phyloP scores from a whole-genome alignment of 2,113 vertebrate genomes.

The Fregetta grallaria region DNA sequence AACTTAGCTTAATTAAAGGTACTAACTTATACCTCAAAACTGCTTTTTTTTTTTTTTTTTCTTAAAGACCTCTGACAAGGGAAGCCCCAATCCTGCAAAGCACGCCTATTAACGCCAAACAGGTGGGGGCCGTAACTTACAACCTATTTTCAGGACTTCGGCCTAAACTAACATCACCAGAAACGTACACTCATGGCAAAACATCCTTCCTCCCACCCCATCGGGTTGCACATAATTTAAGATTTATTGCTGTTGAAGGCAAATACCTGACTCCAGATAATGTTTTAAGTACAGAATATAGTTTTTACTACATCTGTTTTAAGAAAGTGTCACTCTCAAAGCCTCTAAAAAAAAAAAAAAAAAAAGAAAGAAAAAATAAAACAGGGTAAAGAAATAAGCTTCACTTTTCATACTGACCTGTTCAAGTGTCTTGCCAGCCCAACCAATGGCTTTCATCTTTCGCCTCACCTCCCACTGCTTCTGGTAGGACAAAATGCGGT shows the following conservation, averaged over 20 bases:
- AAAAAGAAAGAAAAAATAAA: not conserved
- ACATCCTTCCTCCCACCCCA: not conserved
- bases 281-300: not conserved
- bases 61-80: not conserved
- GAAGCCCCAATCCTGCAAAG: not conserved
- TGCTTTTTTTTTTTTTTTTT: not conserved
- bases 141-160: not conserved
- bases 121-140: not conserved
- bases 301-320: not conserved
- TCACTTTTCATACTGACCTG: slow-evolving; percentile 78
- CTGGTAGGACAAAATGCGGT: slow-evolving; percentile 87
- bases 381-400: not conserved
- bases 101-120: not conserved
- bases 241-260: not conserved
- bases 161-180: not conserved
- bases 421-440: slow-evolving; percentile 88
- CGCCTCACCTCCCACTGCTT: slow-evolving; percentile 94
- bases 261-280: not conserved
- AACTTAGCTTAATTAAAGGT: not conserved
- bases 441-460: slow-evolving; percentile 97
- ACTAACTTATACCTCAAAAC: not conserved
- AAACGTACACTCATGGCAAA: not conserved
- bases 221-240: not conserved
- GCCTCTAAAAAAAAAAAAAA: not conserved
- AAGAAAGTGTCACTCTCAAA: not conserved